A percentile compares a stretch with the other conserved stretches of the same genome.
These are phyloP conservation scores for Catostylus mosaicus DNA, from an alignment of 30 jellyfish, hydroid and myxozoan species.

Conservation along the genomic window DNA sequence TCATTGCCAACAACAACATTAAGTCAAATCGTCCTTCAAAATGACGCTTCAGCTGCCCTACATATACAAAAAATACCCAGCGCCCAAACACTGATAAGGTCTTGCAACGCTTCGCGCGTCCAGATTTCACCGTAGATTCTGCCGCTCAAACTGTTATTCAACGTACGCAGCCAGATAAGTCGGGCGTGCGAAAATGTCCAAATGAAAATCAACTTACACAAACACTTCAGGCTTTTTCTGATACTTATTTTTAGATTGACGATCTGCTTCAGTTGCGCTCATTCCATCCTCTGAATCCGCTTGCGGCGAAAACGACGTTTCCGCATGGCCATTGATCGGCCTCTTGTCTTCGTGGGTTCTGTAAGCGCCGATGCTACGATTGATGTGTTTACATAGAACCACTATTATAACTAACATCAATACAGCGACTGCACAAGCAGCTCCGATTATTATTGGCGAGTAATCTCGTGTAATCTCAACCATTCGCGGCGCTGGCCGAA, in stretches of 20 bases:
- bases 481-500: conserved; percentile 26
- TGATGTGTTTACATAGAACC: conserved; percentile 55
- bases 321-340: conserved; percentile 29
- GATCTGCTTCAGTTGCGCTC: conserved; percentile 6
- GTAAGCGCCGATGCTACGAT: conserved; percentile 72
- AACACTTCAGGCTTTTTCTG: conserved; percentile 58
- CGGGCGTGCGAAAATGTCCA: not conserved
- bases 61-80: not conserved
- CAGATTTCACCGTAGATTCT: not conserved
- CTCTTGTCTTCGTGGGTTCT: conserved; percentile 66
- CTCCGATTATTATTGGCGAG: conserved; percentile 24
- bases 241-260: conserved; percentile 4
- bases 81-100: not conserved
- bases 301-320: conserved; percentile 32
- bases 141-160: not conserved
- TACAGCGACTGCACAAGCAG: conserved; percentile 41
- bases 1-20: not conserved
- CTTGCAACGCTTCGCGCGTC: not conserved
- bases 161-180: not conserved
- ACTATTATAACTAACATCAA: conserved; percentile 36
- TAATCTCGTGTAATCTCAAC: conserved; percentile 8
- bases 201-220: conserved; percentile 18
- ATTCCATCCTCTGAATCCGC: conserved; percentile 47
- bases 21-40: not conserved
- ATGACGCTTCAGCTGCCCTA: not conserved